Evolutionary conservation across 1,140 invertebrate genomes (phyloP), one percentile per base, ranked within the genome.

Genomic region (Solenopsis invicta): DNA sequence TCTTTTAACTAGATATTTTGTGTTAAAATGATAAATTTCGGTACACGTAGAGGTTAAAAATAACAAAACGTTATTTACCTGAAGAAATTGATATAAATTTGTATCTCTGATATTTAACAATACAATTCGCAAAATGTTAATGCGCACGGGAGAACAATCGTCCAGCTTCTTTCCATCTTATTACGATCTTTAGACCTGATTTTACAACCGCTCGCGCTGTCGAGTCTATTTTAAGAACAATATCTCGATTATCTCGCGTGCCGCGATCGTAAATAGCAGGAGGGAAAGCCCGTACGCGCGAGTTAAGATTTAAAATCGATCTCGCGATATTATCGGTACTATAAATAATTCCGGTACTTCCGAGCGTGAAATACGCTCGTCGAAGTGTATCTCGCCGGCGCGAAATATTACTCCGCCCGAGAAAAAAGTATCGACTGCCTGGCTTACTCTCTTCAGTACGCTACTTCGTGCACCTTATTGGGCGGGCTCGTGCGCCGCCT

Each of bases 281-380:
- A 24, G 45, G 13, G 9, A 48, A 62, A 74, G 29, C 29, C 10
- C n/a, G 41, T n/a, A 12, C 13, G 67, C 37, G 37, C 54, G 56
- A 84, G 41, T 84, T 24, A 75, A 61, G 69, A 84, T 84, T 61
- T 84, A 74, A 84, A 84, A 75, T 75, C 80, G 69, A 75, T 84
- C 69, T 75, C 24, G 67, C 69, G 69, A 84, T 84, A 74, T 84
- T 84, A 84, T 84, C 80, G 41, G 8, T 24, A 21, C 54, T 16
- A 61, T 74, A 84, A 84, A 74, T 84, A 84, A 84, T 74, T 84
- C 41, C 41, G 56, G n/a, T 50, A 84, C 18, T 34, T 18, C 12
- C 21, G 37, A 56, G 37, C 80, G 69, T 84, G 69, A 84, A 84
- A 75, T 75, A 75, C 69, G 69, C 24, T 59, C 41, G 67, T 34